Evolutionary conservation across 2,797 vertebrate genomes (phyloP).

Genomic region (Onychomys torridus): DNA sequence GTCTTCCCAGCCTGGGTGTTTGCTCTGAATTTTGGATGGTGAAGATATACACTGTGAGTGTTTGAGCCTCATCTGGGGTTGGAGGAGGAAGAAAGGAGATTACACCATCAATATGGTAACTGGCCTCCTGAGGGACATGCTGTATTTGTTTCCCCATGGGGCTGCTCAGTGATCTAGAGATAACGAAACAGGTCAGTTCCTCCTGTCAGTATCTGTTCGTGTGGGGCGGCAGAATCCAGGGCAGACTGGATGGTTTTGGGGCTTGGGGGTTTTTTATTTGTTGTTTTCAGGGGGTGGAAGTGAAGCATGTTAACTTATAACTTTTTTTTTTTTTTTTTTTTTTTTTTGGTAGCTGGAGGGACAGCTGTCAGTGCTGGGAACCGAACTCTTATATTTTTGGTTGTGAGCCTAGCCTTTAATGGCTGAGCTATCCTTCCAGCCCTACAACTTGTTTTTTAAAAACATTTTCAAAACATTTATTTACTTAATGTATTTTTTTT

Average conservation of each 20-base stretch:
- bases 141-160: not conserved
- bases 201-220: not conserved
- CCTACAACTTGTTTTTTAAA: not conserved
- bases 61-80: not conserved
- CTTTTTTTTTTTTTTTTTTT: not conserved
- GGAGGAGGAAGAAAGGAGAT: conserved; percentile 39
- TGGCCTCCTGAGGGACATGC: not conserved
- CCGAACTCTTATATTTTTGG: too few relatives aligned
- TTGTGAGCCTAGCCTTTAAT: too few relatives aligned
- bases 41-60: not conserved
- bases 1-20: not conserved
- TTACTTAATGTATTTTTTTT: not conserved
- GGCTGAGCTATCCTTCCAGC: too few relatives aligned
- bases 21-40: conserved; percentile 8
- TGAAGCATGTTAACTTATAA: not conserved
- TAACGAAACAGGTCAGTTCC: conserved; percentile 13
- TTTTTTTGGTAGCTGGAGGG: too few relatives aligned
- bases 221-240: not conserved
- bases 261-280: not conserved
- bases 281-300: not conserved
- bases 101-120: not conserved
- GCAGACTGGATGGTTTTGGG: not conserved
- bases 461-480: not conserved
- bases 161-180: conserved; percentile 18
- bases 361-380: too few relatives aligned